Evolutionary conservation across 2,113 vertebrate species (phyloP).

Genomic region (Megaceryle torquata): DNA sequence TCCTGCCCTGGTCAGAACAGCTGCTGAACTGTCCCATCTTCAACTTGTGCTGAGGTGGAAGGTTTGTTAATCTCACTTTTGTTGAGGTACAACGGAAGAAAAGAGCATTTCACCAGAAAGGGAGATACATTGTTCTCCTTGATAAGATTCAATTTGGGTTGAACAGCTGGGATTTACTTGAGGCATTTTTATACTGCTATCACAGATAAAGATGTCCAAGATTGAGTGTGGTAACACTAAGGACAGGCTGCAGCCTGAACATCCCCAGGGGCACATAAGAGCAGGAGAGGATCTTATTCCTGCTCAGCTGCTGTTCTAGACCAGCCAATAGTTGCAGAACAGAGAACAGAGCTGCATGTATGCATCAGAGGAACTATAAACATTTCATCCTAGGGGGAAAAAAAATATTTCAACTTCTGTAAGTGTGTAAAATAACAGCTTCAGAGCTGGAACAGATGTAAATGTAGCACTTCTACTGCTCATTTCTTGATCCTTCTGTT

Average conservation of each 20-base stretch:
- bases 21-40: neutral
- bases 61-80: neutral
- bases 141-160: neutral
- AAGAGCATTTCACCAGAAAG: neutral
- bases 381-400: neutral
- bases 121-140: too few relatives aligned
- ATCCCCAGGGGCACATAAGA: fast-evolving
- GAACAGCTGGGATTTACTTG: neutral
- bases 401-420: too few relatives aligned
- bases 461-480: neutral
- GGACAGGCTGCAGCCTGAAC: neutral
- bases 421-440: too few relatives aligned
- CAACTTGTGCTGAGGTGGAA: neutral
- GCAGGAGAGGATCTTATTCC: neutral
- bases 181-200: neutral
- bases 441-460: neutral
- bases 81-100: neutral
- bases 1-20: neutral
- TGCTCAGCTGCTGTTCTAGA: neutral
- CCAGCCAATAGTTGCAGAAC: neutral
- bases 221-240: fast-evolving
- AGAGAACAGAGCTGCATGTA: neutral
- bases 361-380: neutral
- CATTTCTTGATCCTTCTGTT: neutral
- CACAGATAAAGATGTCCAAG: too few relatives aligned